These are phyloP conservation scores for Plebejus argus DNA, from an alignment of 2,888 invertebrate species.

Conservation along the genomic window DNA sequence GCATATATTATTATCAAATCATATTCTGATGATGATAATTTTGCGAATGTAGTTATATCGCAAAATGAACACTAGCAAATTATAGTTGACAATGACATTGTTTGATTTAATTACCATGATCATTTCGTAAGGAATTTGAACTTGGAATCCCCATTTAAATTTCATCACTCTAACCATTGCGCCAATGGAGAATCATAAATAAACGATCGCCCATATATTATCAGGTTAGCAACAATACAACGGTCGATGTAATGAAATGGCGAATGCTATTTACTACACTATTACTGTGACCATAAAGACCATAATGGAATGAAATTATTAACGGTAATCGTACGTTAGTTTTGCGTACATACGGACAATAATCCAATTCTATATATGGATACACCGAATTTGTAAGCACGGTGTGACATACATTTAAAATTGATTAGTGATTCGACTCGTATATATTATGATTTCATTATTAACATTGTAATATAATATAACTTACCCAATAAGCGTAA, in stretches of 20 bases:
- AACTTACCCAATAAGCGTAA: conserved; percentile 41
- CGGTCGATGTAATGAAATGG: conserved; percentile 2
- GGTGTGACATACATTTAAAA: conserved; percentile 45
- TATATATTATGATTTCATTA: conserved; percentile 36
- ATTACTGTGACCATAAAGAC: conserved; percentile 19
- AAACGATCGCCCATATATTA: conserved; percentile 45
- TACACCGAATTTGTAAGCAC: conserved; percentile 47
- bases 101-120: conserved; percentile 20
- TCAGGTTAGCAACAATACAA: conserved; percentile 44
- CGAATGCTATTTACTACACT: conserved; percentile 13
- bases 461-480: conserved; percentile 48
- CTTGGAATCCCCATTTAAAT: conserved; percentile 26
- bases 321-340: conserved; percentile 43
- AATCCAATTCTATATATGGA: conserved; percentile 45
- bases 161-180: conserved; percentile 31
- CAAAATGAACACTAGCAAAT: neutral
- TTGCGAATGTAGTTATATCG: too few species aligned
- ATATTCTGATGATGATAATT: too few species aligned
- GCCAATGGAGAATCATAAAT: conserved; percentile 36
- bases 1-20: too few species aligned
- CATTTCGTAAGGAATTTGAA: conserved; percentile 18
- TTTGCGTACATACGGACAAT: conserved; percentile 48
- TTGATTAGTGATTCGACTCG: conserved; percentile 40
- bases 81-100: conserved; percentile 11
- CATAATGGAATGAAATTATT: conserved; percentile 42